Evolutionary conservation across 2,797 vertebrate genomes (phyloP).

Genomic region (Platyrinchus mystaceus): DNA sequence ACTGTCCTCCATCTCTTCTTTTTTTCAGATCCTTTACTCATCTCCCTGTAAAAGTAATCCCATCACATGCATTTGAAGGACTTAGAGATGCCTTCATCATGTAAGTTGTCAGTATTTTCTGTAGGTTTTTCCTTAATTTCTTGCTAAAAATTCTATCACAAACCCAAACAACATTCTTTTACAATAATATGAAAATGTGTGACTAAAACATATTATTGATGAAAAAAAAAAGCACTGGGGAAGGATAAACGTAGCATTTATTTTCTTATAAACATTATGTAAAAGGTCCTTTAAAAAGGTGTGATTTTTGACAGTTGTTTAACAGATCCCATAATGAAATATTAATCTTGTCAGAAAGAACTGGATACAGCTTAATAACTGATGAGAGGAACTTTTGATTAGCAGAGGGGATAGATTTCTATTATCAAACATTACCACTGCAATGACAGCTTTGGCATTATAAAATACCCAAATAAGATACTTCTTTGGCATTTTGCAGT

Average conservation of each 20-base stretch:
- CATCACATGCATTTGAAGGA: constrained; percentile 83
- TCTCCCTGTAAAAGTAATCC: constrained; percentile 80
- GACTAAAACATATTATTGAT: neutral
- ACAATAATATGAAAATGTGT: neutral
- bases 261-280: constrained; percentile 10
- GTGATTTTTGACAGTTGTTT: constrained; percentile 40
- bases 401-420: constrained; percentile 15
- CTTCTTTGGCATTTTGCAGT: neutral
- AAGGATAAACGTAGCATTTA: constrained; percentile 1
- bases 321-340: constrained; percentile 50
- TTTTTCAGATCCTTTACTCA: constrained; percentile 82
- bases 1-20: neutral
- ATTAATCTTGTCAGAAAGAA: constrained; percentile 41
- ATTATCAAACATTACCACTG: constrained; percentile 6
- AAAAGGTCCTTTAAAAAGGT: constrained; percentile 27
- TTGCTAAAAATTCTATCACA: constrained; percentile 6
- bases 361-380: constrained; percentile 36
- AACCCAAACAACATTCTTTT: constrained; percentile 19
- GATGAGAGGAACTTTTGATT: constrained; percentile 30
- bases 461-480: neutral
- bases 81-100: constrained; percentile 81
- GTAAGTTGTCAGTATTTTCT: constrained; percentile 73
- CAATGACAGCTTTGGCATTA: neutral
- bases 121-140: neutral
- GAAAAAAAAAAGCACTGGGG: accelerated